Conservation (phyloP, 2,113 vertebrate genomes). For the Poeciliopsis prolifica region DNA sequence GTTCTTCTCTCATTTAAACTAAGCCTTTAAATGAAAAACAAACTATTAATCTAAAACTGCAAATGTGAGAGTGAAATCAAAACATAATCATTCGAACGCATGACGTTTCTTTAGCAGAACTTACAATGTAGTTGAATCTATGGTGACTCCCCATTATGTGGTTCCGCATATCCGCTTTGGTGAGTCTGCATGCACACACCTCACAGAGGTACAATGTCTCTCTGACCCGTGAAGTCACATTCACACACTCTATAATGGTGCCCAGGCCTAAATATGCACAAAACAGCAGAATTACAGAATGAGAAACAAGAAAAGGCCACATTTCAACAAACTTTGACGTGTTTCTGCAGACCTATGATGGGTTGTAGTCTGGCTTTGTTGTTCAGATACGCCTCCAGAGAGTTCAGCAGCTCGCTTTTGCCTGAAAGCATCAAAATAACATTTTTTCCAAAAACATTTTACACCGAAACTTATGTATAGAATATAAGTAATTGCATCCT, state of each 20-base stretch:
- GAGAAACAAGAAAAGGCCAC: not conserved
- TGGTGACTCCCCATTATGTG: constrained; percentile 77
- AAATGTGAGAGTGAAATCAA: too few species aligned
- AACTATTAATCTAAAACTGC: too few species aligned
- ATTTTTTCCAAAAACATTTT: not conserved
- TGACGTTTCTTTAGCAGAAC: constrained; percentile 9
- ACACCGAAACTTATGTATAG: too few species aligned
- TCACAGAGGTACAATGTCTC: constrained; percentile 66
- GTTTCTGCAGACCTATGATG: constrained; percentile 67
- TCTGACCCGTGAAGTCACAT: constrained; percentile 7
- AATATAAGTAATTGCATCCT: not conserved
- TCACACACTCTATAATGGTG: constrained; percentile 68
- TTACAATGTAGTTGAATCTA: constrained; percentile 76
- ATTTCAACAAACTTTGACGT: not conserved
- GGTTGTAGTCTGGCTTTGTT: constrained; percentile 70
- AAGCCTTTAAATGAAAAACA: too few species aligned
- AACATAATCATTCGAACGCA: too few species aligned
- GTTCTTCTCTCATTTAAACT: too few species aligned
- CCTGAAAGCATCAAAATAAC: constrained; percentile 9
- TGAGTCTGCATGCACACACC: constrained; percentile 62
- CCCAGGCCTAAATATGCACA: constrained; percentile 59
- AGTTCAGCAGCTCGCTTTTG: constrained; percentile 62
- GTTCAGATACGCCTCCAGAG: constrained; percentile 66
- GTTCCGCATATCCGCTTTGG: constrained; percentile 67
- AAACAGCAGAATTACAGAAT: not conserved